Conservation (phyloP, 2,888 invertebrate genomes). For the Morinoia aosen region DNA sequence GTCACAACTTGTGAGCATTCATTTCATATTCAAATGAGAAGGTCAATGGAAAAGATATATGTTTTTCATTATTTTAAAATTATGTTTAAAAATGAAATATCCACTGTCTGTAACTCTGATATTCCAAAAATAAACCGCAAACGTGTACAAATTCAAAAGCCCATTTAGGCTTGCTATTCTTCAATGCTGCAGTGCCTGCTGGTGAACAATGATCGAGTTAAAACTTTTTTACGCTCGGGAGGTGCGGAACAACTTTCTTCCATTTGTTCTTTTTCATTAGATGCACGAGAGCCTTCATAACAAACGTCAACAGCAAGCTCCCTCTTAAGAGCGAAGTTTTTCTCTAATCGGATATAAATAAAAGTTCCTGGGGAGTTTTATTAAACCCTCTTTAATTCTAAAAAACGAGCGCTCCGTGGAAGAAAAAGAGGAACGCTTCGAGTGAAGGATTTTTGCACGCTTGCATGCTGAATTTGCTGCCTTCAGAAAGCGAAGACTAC, state of each 20-base stretch:
- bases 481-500: neutral
- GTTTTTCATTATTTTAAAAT: too few species aligned
- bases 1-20: too few species aligned
- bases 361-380: neutral
- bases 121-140: neutral
- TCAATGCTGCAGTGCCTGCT: neutral
- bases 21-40: too few species aligned
- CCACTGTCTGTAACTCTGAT: neutral
- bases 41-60: too few species aligned
- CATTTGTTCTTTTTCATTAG: neutral
- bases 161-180: neutral
- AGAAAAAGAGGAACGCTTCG: neutral
- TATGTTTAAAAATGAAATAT: neutral
- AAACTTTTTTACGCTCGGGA: neutral
- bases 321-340: neutral
- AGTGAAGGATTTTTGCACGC: neutral
- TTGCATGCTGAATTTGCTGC: neutral
- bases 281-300: neutral
- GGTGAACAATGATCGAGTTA: neutral
- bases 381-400: constrained; percentile 4
- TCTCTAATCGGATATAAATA: neutral
- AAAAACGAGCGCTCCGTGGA: neutral
- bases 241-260: neutral
- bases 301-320: constrained; percentile 10
- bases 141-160: neutral